These are phyloP conservation scores for Harpagifer antarcticus DNA, from an alignment of 2,797 vertebrate species.

Conservation along the genomic window DNA sequence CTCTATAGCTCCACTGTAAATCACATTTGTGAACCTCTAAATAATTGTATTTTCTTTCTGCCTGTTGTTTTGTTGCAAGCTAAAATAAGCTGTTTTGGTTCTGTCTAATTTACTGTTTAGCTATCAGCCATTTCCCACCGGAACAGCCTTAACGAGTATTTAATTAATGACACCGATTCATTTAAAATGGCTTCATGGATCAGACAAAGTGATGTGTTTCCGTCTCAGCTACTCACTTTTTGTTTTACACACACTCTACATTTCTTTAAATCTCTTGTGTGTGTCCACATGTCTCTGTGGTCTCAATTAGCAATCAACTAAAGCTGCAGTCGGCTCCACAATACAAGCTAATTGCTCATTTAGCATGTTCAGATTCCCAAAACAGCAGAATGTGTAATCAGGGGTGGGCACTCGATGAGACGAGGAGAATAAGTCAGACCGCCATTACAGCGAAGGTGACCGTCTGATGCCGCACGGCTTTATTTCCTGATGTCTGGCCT, in stretches of 20 bases:
- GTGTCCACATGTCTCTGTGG: conserved; percentile 1
- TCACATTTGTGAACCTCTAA: conserved; percentile 9
- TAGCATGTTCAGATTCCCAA: conserved; percentile 52
- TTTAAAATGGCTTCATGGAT: conserved; percentile 67
- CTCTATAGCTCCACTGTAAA: background rate
- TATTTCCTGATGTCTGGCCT: conserved; percentile 39
- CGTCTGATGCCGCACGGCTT: conserved; percentile 36
- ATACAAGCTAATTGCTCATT: conserved; percentile 75
- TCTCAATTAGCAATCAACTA: conserved; percentile 39
- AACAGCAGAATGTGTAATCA: conserved; percentile 65
- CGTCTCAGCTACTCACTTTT: background rate
- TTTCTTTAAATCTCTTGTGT: conserved; percentile 3
- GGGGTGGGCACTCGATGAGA: conserved; percentile 45
- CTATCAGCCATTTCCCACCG: conserved; percentile 73
- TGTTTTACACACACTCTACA: background rate
- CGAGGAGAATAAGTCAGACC: conserved; percentile 39
- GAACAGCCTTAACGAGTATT: conserved; percentile 80
- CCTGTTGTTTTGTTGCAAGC: conserved; percentile 36
- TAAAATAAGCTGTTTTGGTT: conserved; percentile 65
- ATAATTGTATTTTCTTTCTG: conserved; percentile 12
- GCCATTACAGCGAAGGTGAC: conserved; percentile 46
- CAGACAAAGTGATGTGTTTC: conserved; percentile 35
- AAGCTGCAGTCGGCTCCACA: conserved; percentile 42
- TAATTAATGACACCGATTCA: conserved; percentile 80
- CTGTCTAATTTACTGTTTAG: conserved; percentile 65